Evolutionary conservation across 2,113 vertebrate genomes (phyloP).

Genomic region (Lophotis ruficrista): DNA sequence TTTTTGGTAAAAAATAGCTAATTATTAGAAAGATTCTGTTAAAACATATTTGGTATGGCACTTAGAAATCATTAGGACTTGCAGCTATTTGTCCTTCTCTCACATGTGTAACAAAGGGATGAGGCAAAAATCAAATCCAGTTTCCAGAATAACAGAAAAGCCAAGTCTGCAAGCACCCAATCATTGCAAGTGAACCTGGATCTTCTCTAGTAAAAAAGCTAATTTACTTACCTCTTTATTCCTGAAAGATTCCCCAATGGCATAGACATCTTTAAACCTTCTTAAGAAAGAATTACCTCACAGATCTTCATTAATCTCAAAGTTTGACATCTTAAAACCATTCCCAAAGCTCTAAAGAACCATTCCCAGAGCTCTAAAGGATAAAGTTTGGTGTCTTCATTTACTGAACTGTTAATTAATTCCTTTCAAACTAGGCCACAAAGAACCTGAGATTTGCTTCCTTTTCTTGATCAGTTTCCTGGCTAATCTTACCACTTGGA

Average conservation of each 20-base stretch:
- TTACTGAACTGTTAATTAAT: conserved; percentile 61
- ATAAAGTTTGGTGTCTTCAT: conserved; percentile 60
- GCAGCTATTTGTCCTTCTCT: background rate
- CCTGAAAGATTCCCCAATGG: conserved; percentile 8
- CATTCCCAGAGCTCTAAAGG: conserved; percentile 41
- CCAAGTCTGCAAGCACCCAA: background rate
- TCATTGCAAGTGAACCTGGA: background rate
- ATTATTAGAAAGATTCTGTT: background rate
- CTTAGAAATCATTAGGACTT: background rate
- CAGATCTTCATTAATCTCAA: conserved; percentile 40
- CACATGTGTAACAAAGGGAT: background rate
- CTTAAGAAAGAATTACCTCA: conserved; percentile 46
- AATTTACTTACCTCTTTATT: conserved; percentile 15
- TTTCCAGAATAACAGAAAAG: background rate
- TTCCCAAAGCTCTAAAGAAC: conserved; percentile 41
- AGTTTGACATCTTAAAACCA: conserved; percentile 27
- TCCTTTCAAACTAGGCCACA: background rate
- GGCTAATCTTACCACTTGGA: conserved; percentile 31
- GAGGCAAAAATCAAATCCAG: background rate
- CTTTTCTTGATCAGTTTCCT: conserved; percentile 23
- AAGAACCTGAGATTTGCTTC: conserved; percentile 33
- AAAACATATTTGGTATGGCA: background rate
- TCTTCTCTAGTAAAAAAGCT: background rate
- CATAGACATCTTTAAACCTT: conserved; percentile 24
- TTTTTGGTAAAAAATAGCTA: background rate